Conservation (phyloP, 2,888 invertebrate genomes). For the Monochamus alternatus region DNA sequence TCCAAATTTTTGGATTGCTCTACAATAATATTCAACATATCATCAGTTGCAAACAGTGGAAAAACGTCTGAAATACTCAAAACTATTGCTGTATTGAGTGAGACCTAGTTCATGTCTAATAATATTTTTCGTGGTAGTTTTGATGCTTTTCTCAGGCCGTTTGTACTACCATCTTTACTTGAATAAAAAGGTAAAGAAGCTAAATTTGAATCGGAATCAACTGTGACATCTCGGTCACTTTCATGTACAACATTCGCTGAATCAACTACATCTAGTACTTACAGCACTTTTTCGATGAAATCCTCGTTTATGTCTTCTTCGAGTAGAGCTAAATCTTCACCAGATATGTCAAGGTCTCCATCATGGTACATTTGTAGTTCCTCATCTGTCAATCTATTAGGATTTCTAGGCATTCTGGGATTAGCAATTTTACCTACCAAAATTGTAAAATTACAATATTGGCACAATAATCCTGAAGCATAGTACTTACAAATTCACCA, state of each 20-base stretch:
- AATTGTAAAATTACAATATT: background rate
- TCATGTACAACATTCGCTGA: background rate
- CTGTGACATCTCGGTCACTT: background rate
- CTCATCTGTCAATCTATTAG: background rate
- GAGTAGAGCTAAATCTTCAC: background rate
- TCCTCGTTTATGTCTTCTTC: background rate
- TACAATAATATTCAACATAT: background rate
- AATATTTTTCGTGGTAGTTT: background rate
- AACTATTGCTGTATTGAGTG: background rate
- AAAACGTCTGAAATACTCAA: background rate
- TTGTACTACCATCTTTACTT: background rate
- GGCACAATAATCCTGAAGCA: background rate
- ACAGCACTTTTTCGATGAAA: background rate
- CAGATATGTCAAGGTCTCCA: background rate
- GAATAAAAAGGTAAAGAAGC: background rate
- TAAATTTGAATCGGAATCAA: background rate
- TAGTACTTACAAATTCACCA: background rate
- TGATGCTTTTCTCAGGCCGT: no score
- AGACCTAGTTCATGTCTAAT: no score
- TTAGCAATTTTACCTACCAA: background rate
- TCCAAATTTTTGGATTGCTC: background rate
- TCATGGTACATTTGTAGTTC: slow-evolving; percentile 1
- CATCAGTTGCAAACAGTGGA: background rate
- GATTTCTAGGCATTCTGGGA: background rate
- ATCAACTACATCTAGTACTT: background rate